Percentiles rank a stretch among this genome's conserved stretches.
phyloP scores from a whole-genome alignment of 2,888 invertebrate genomes.

The Drosophila mercatorum region DNA sequence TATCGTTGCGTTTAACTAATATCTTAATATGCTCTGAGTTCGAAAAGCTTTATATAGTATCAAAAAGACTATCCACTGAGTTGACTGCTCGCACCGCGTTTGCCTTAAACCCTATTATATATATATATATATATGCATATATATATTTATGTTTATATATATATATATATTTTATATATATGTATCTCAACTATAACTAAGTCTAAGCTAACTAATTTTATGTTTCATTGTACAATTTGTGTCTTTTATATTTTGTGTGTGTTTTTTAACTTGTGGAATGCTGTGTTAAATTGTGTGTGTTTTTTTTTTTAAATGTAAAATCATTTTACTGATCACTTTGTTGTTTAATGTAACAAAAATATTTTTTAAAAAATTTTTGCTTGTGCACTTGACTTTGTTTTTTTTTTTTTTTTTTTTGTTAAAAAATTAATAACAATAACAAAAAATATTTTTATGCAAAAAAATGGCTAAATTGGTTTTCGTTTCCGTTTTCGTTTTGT shows the following conservation, averaged over 20 bases:
- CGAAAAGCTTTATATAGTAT: slow-evolving; percentile 55
- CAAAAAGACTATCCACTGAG: slow-evolving; percentile 73
- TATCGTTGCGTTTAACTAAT: slow-evolving; percentile 45
- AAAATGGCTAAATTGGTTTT: slow-evolving; percentile 65
- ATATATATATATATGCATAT: slow-evolving; percentile 16
- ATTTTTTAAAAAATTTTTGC: slow-evolving; percentile 54
- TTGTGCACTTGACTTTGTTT: slow-evolving; percentile 45
- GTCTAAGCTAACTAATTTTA: slow-evolving; percentile 39
- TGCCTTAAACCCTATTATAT: slow-evolving; percentile 23
- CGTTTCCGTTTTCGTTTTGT: slow-evolving; percentile 20
- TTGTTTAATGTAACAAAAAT: slow-evolving; percentile 59
- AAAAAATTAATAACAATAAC: slow-evolving; percentile 78
- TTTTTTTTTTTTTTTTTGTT: slow-evolving; percentile 44
- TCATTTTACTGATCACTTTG: slow-evolving; percentile 79
- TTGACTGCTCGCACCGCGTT: slow-evolving; percentile 58
- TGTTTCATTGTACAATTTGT: slow-evolving; percentile 71
- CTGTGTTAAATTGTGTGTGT: slow-evolving; percentile 51
- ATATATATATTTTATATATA: slow-evolving; percentile 2
- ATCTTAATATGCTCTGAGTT: slow-evolving; percentile 71
- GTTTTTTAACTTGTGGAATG: slow-evolving; percentile 60
- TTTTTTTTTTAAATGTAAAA: slow-evolving; percentile 63
- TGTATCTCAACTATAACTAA: slow-evolving; percentile 31
- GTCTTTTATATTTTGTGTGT: slow-evolving; percentile 54
- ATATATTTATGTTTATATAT: slow-evolving; percentile 19
- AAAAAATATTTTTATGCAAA: slow-evolving; percentile 61